Base-by-base conservation (phyloP, 2,113 vertebrate species). In the Oncorhynchus nerka region DNA sequence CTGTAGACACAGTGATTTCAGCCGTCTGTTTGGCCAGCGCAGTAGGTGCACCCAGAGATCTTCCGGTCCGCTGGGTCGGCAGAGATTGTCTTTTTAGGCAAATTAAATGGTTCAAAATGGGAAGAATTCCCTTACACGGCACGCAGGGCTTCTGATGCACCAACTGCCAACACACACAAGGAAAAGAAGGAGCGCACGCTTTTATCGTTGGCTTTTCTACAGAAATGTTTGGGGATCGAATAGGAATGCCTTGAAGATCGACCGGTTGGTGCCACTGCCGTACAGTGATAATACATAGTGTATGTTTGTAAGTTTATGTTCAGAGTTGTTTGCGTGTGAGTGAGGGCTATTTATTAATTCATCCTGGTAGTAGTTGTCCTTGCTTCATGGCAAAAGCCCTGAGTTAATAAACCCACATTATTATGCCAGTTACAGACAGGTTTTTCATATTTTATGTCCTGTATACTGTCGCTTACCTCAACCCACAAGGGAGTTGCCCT, bases 381-480 rank as follows among this genome's bases (percentile, higher is more conserved):
- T 30, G 79, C 61, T 32, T 9, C 19, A 22, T 16, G 61, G 65
- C 75, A 79, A 45, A 39, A 48, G 34, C 68, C 45, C 75, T 45
- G 75, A 66, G 72, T 81, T 69, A 70, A 55, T 69, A 70, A 55
- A 55, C 49, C 49, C 49, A 19, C 13, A 49, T 32, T 73, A 57
- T 80, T 5, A 34, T 64, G 30, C 64, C 30, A 4, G 26, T 72
- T 34, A 70, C 4, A 49, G 55, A 8, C 77, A 80, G 64, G 68
- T 64, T 77, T 74, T 73, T 75, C 39, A 74, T 64, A 70, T 73
- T 39, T 11, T 73, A 68, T 75, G 65, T 57, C 34, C 68, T 49
- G 55, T 16, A 22, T 64, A 65, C 28, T 22, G 30, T 55, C 39
- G 34, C n/a, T 48, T 65, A 11, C 22, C 5, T 45, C 11, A 24